Percentiles rank a stretch among this genome's conserved stretches.
Conservation (phyloP, 1,140 invertebrate genomes). For the Ceratina japonica region DNA sequence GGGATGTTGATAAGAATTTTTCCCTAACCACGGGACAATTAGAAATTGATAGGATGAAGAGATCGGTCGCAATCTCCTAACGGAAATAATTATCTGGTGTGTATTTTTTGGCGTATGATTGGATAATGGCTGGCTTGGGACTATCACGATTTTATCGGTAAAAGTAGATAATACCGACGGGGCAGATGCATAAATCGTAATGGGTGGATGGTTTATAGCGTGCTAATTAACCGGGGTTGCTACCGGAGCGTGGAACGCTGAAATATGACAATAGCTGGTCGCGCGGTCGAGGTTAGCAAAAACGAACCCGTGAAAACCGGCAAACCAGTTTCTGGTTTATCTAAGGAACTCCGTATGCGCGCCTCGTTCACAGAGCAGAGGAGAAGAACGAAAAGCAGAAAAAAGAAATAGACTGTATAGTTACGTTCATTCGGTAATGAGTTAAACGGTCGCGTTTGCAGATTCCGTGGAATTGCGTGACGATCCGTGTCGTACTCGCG, state of each 20-base stretch:
- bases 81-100: not conserved
- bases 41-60: not conserved
- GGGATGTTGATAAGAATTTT: not conserved
- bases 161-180: conserved; percentile 1
- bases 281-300: not conserved
- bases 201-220: conserved; percentile 33
- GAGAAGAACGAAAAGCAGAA: not conserved
- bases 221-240: conserved; percentile 57
- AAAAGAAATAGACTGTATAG: not conserved
- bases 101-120: not conserved
- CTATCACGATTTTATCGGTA: conserved; percentile 4
- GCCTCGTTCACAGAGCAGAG: not conserved
- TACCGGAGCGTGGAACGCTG: conserved; percentile 16
- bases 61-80: not conserved
- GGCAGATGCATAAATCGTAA: conserved; percentile 29
- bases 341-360: not conserved
- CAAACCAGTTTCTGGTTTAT: conserved; percentile 26
- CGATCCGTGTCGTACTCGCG: not conserved
- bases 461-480: conserved; percentile 26
- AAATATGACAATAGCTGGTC: conserved; percentile 25
- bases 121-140: not conserved
- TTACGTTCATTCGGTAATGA: conserved; percentile 8
- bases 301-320: conserved; percentile 8
- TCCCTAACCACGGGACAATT: not conserved
- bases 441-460: not conserved